Percentiles rank a stretch among this genome's conserved stretches.
These are phyloP conservation scores for Indicator indicator DNA, from an alignment of 2,113 vertebrate genomes.

Conservation along the genomic window DNA sequence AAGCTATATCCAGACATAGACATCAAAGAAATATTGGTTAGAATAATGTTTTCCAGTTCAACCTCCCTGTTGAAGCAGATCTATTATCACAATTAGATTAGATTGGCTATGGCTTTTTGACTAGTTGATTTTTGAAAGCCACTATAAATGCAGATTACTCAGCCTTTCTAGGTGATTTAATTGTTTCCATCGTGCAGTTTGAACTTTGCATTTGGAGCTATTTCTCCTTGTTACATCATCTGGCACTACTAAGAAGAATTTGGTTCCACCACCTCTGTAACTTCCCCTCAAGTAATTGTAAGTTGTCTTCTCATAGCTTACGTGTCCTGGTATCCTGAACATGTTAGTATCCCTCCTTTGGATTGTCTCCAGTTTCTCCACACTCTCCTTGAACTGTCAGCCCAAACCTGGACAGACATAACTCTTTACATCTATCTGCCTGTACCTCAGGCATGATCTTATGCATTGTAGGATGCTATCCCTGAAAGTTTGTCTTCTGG, in stretches of 20 bases:
- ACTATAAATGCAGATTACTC: background rate
- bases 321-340: background rate
- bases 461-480: background rate
- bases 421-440: background rate
- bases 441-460: background rate
- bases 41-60: background rate
- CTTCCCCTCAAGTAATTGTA: background rate
- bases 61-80: background rate
- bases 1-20: background rate
- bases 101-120: background rate
- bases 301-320: background rate
- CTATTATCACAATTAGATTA: background rate
- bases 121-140: background rate
- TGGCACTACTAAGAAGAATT: background rate
- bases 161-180: background rate
- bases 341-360: background rate
- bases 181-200: background rate
- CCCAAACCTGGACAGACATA: background rate
- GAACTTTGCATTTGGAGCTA: background rate
- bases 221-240: background rate
- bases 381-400: background rate
- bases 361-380: background rate
- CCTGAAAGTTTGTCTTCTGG: background rate
- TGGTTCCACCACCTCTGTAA: background rate
- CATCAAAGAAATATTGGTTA: background rate